Evolutionary conservation across 1,140 invertebrate genomes (phyloP).

Genomic region (Heliconius congener): DNA sequence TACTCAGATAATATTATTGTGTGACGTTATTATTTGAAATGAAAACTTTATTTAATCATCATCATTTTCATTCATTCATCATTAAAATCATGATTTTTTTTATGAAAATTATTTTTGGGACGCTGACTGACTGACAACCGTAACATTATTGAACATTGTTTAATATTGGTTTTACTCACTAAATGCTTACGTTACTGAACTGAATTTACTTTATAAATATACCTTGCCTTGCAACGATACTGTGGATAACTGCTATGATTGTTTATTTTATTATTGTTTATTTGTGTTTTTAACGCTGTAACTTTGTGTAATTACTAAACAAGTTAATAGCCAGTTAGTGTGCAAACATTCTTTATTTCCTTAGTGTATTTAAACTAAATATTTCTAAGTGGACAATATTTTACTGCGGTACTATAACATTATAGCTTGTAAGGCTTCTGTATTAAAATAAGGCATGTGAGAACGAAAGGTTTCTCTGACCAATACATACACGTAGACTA

Average conservation of each 20-base stretch:
- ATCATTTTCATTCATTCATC: not conserved
- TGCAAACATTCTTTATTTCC: not conserved
- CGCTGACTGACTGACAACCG: not conserved
- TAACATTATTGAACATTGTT: not conserved
- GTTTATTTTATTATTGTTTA: constrained; percentile 22
- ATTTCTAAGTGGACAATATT: constrained; percentile 12
- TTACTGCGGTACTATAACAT: not conserved
- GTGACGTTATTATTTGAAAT: too few species aligned
- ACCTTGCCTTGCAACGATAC: constrained; percentile 25
- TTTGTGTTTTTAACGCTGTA: constrained; percentile 22
- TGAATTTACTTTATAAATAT: constrained; percentile 36
- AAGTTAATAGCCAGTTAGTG: not conserved
- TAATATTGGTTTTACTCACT: constrained; percentile 13
- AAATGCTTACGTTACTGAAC: constrained; percentile 44
- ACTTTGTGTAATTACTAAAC: constrained; percentile 10
- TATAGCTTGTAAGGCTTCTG: constrained; percentile 42
- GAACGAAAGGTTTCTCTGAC: constrained; percentile 52
- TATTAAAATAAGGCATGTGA: constrained; percentile 45
- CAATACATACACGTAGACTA: constrained; percentile 45
- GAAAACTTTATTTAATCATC: too few species aligned
- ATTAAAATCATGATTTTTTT: not conserved
- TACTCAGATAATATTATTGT: not conserved
- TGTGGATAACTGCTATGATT: constrained; percentile 16
- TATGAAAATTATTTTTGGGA: not conserved
- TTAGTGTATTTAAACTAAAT: not conserved